A percentile compares a stretch with the other conserved stretches of the same genome.
Evolutionary conservation across 2,797 vertebrate species (phyloP).

Genomic region (Aldrovandia affinis): DNA sequence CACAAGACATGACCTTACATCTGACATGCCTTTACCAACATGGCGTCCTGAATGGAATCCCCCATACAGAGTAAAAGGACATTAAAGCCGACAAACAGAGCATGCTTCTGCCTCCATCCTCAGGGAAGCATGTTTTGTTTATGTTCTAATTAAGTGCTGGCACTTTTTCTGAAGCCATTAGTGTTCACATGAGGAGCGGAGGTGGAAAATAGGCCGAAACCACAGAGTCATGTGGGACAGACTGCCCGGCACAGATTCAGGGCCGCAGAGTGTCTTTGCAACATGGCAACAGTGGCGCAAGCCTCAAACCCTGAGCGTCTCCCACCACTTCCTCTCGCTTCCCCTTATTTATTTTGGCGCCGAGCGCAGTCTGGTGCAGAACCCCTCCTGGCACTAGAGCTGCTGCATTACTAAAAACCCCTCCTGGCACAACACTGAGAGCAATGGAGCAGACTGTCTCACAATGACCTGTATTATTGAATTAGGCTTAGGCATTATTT

Average conservation of each 20-base stretch:
- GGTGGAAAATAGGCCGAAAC: not conserved
- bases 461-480: not conserved
- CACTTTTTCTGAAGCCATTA: not conserved
- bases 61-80: not conserved
- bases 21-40: not conserved
- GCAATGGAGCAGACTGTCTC: not conserved
- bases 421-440: not conserved
- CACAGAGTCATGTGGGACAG: not conserved
- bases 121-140: too few species aligned
- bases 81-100: too few species aligned
- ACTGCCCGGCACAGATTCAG: not conserved
- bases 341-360: not conserved
- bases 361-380: not conserved
- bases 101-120: not conserved
- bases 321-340: not conserved
- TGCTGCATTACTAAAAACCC: not conserved
- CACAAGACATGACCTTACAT: not conserved
- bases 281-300: not conserved
- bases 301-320: not conserved
- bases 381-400: not conserved
- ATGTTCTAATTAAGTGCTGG: not conserved
- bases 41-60: not conserved
- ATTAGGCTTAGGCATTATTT: too few species aligned
- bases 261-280: not conserved
- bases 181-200: not conserved